Percentiles rank a stretch among this genome's conserved stretches.
These are phyloP conservation scores for Heterotilapia buettikoferi DNA, from an alignment of 2,113 vertebrate species.

Conservation along the genomic window DNA sequence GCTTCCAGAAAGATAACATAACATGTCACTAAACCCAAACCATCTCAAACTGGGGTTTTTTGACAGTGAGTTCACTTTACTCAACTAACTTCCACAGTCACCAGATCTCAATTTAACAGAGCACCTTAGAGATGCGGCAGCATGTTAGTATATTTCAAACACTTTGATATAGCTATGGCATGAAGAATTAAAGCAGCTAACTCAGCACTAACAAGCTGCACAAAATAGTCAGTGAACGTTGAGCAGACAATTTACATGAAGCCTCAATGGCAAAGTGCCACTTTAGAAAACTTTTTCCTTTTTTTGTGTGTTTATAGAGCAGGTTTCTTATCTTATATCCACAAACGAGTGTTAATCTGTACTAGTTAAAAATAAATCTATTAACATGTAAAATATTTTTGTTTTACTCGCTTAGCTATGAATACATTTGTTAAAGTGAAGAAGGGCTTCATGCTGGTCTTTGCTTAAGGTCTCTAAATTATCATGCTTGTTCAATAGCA, in stretches of 20 bases:
- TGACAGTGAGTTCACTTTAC: neutral
- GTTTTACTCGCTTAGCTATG: neutral
- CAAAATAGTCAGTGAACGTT: neutral
- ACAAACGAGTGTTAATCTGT: neutral
- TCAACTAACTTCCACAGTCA: neutral
- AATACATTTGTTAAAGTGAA: neutral
- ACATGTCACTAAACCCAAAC: no score
- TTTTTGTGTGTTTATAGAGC: neutral
- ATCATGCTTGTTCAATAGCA: neutral
- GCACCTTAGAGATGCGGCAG: fast-evolving
- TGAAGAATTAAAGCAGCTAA: neutral
- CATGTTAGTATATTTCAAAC: fast-evolving
- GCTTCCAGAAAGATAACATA: no score
- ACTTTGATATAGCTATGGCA: neutral
- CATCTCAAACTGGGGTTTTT: neutral
- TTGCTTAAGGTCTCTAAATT: neutral
- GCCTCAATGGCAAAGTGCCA: neutral
- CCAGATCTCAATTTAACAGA: neutral
- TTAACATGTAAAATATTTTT: neutral
- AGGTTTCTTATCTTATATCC: neutral
- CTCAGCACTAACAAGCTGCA: fast-evolving
- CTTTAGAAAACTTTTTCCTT: fast-evolving
- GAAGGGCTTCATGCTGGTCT: neutral
- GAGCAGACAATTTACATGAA: fast-evolving
- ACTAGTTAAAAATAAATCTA: neutral